A percentile compares a stretch with the other conserved stretches of the same genome.
Evolutionary conservation across 1,140 invertebrate genomes (phyloP).

Genomic region (Drosophila persimilis): DNA sequence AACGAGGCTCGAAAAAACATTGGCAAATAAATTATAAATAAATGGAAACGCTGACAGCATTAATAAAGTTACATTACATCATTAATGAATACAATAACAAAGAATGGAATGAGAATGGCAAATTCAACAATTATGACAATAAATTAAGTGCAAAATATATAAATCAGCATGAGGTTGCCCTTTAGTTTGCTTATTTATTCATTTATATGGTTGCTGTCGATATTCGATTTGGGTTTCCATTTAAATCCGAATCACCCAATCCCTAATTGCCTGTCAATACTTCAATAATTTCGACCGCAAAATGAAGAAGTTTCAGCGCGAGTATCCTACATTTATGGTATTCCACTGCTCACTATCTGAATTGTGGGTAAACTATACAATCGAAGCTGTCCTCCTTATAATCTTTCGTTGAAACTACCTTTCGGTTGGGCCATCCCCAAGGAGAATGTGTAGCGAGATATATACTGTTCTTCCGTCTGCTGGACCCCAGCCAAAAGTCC

Average conservation of each 20-base stretch:
- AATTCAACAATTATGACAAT: constrained; percentile 56
- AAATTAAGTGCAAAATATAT: constrained; percentile 31
- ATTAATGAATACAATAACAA: constrained; percentile 59
- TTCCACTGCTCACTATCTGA: too few relatives aligned
- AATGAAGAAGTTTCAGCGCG: constrained; percentile 13
- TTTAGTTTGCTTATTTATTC: constrained; percentile 14
- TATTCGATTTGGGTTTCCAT: not conserved
- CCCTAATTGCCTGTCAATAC: constrained; percentile 32
- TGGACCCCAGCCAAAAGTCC: not conserved
- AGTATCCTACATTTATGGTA: constrained; percentile 3
- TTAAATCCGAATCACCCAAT: constrained; percentile 22
- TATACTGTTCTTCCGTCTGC: too few relatives aligned
- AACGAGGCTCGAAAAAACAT: constrained; percentile 47
- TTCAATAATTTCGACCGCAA: not conserved
- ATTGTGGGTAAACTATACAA: too few relatives aligned
- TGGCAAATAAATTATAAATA: constrained; percentile 44
- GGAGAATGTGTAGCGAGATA: too few relatives aligned
- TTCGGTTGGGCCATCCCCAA: too few relatives aligned
- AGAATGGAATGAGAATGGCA: constrained; percentile 18
- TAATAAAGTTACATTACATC: constrained; percentile 46
- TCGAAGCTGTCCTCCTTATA: too few relatives aligned
- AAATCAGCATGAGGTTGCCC: not conserved
- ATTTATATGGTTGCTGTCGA: constrained; percentile 19
- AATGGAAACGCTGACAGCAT: constrained; percentile 65
- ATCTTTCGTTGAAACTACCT: too few relatives aligned